A percentile compares a stretch with the other conserved stretches of the same genome.
phyloP scores from a whole-genome alignment of 2,797 vertebrate genomes.

The Chromobotia macracanthus region DNA sequence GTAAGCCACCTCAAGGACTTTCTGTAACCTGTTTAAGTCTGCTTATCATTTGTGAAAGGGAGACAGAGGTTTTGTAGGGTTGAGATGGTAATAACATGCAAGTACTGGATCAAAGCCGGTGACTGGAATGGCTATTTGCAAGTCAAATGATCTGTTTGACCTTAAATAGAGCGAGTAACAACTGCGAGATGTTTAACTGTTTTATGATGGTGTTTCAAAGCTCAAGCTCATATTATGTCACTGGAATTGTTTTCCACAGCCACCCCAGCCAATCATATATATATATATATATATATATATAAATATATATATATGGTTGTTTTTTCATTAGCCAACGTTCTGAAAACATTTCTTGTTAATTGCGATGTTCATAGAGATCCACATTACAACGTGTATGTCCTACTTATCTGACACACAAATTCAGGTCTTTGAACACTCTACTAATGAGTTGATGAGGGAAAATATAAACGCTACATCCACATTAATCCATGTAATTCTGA shows the following conservation, averaged over 20 bases:
- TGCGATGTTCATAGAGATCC: not conserved
- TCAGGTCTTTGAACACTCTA: not conserved
- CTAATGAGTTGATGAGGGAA: not conserved
- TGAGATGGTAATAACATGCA: constrained; percentile 6
- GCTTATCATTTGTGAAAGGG: not conserved
- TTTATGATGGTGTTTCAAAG: constrained; percentile 26
- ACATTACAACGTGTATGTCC: not conserved
- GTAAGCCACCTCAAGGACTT: not conserved
- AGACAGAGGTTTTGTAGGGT: constrained; percentile 12
- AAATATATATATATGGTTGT: no score
- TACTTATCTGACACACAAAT: not conserved
- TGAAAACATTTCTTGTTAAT: no score
- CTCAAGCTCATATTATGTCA: constrained; percentile 20
- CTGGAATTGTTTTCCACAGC: no score
- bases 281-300: no score
- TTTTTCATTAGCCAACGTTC: no score
- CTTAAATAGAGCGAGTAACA: constrained; percentile 5
- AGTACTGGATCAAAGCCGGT: constrained; percentile 51
- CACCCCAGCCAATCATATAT: no score
- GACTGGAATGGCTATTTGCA: constrained; percentile 45
- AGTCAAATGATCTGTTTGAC: constrained; percentile 51
- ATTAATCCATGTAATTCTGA: not conserved
- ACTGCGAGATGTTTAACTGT: constrained; percentile 32
- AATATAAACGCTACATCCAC: not conserved
- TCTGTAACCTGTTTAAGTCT: not conserved